phyloP scores from a whole-genome alignment of 2,797 vertebrate genomes.

The Sebastes matsubarae region DNA sequence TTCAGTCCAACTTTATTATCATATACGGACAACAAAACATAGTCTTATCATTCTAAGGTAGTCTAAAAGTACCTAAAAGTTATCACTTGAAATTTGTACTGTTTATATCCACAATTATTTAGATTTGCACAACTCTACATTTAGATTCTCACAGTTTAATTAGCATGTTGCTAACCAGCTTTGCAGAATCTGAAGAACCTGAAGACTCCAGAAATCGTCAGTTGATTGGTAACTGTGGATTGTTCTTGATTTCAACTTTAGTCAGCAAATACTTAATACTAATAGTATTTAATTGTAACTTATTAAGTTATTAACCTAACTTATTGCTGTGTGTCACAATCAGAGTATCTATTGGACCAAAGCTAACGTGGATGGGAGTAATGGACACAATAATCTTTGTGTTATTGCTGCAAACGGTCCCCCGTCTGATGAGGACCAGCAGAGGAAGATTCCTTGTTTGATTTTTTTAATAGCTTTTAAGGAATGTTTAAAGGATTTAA shows the following conservation, averaged over 20 bases:
- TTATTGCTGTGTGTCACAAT: too few species aligned
- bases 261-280: neutral
- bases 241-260: neutral
- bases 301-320: too few species aligned
- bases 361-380: too few species aligned
- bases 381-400: too few species aligned
- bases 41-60: neutral
- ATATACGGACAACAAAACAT: neutral
- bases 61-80: too few species aligned
- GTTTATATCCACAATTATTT: neutral
- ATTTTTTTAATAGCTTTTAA: too few species aligned
- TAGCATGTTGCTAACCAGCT: neutral
- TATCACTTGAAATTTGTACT: neutral
- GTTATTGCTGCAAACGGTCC: too few species aligned
- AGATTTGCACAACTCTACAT: neutral
- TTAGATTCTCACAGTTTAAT: neutral
- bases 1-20: neutral
- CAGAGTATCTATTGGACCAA: too few species aligned
- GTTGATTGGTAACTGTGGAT: neutral
- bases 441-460: too few species aligned
- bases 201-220: neutral
- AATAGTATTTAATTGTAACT: too few species aligned
- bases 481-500: too few species aligned
- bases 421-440: too few species aligned
- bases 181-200: neutral